Percentiles rank a stretch among this genome's conserved stretches.
phyloP scores from a whole-genome alignment of 2,797 vertebrate species.

The Allobates femoralis region DNA sequence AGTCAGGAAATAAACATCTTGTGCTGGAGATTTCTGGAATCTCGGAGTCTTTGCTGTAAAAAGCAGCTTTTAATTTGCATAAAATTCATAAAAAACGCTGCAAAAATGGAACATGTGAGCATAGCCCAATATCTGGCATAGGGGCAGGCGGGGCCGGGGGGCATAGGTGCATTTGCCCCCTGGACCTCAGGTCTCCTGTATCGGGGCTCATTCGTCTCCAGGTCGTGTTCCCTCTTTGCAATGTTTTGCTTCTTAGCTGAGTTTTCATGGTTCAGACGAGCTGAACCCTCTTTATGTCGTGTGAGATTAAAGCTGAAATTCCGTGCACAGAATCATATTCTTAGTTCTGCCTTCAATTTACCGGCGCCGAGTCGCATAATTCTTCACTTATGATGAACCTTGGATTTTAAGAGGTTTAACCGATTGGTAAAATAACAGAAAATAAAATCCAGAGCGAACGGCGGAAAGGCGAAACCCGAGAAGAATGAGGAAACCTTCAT shows the following conservation, averaged over 20 bases:
- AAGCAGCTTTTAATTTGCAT: too few species aligned
- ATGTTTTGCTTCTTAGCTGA: neutral
- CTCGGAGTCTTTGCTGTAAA: too few species aligned
- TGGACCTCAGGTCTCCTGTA: neutral
- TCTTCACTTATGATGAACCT: neutral
- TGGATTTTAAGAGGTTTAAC: constrained; percentile 28
- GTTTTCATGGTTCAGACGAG: constrained; percentile 15
- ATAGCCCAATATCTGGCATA: too few species aligned
- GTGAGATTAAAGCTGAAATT: constrained; percentile 49
- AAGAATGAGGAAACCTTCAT: neutral
- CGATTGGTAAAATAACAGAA: constrained; percentile 20
- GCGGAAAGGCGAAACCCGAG: neutral
- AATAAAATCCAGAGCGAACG: constrained; percentile 6
- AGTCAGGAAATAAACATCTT: too few species aligned
- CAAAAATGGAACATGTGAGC: too few species aligned
- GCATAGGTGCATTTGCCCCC: too few species aligned
- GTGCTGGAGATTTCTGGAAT: too few species aligned
- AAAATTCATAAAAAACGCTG: too few species aligned
- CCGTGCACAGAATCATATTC: constrained; percentile 34
- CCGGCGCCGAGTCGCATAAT: neutral
- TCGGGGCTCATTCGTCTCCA: neutral
- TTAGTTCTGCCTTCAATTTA: constrained; percentile 34
- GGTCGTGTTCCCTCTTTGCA: neutral
- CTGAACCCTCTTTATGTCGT: constrained; percentile 17
- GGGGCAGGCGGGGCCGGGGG: too few species aligned